A percentile compares a stretch with the other conserved stretches of the same genome.
Evolutionary conservation across 2,888 invertebrate species (phyloP).

Genomic region (Melieria picta): DNA sequence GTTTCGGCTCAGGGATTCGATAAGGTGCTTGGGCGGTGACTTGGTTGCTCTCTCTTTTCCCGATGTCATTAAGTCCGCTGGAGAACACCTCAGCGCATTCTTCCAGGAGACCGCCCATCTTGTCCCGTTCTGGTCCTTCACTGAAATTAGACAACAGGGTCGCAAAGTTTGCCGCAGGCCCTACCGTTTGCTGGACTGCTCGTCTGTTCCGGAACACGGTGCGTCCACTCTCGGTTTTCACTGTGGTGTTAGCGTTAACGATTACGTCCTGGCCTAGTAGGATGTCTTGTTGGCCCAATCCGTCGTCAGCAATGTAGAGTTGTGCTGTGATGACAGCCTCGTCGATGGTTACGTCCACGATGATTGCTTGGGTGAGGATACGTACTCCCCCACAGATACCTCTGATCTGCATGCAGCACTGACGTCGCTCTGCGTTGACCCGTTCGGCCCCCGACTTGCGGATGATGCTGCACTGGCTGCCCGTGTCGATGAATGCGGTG

Average conservation of each 20-base stretch:
- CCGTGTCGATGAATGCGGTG: constrained; percentile 32
- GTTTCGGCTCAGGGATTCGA: neutral
- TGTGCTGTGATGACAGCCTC: too few relatives aligned
- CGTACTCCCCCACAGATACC: too few relatives aligned
- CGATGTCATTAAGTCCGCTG: constrained; percentile 1
- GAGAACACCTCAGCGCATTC: constrained; percentile 3
- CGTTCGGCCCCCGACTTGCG: constrained; percentile 26
- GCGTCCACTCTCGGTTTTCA: neutral
- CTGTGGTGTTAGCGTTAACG: constrained; percentile 1
- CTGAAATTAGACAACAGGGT: neutral
- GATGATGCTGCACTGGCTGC: constrained; percentile 25
- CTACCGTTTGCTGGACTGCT: neutral
- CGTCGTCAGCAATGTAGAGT: constrained; percentile 33
- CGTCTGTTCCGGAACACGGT: constrained; percentile 1
- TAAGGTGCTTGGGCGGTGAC: constrained; percentile 11
- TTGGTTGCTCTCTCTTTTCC: neutral
- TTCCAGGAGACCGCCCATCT: neutral
- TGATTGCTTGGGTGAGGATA: too few relatives aligned
- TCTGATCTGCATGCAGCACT: too few relatives aligned
- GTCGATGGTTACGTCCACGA: too few relatives aligned
- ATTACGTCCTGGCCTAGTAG: constrained; percentile 26
- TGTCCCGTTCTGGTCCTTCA: too few relatives aligned
- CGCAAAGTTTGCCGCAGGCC: neutral
- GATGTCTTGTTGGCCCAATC: constrained; percentile 26
- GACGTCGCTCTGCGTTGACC: neutral